Evolutionary conservation across 2,113 vertebrate genomes (phyloP).

Genomic region (Melierax canorus): DNA sequence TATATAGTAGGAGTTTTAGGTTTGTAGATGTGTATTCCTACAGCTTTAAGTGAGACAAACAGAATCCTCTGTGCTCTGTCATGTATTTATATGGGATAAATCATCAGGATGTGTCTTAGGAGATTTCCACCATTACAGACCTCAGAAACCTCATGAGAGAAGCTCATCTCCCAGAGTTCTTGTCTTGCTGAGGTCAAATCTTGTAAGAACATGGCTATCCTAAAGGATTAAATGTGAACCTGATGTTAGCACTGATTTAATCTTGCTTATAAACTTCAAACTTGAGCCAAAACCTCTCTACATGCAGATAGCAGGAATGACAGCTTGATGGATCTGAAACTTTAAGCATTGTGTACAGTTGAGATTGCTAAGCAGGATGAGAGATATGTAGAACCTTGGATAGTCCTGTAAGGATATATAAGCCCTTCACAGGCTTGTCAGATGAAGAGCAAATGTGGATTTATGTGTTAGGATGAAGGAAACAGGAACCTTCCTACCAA

Average conservation of each 20-base stretch:
- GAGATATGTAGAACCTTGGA: not conserved
- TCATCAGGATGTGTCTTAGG: not conserved
- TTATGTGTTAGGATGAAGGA: slow-evolving; percentile 1
- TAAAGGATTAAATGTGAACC: slow-evolving; percentile 35
- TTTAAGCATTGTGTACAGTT: not conserved
- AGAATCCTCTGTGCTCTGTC: not conserved
- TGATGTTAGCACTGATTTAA: slow-evolving; percentile 36
- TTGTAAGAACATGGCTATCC: not conserved
- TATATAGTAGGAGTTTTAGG: not conserved
- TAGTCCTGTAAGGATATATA: slow-evolving; percentile 7
- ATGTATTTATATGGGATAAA: not conserved
- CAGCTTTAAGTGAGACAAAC: not conserved
- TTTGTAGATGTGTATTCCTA: not conserved
- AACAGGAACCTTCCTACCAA: not conserved
- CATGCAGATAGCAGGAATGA: not conserved
- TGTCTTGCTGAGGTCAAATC: slow-evolving; percentile 15
- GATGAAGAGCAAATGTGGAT: not conserved
- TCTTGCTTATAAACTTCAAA: slow-evolving; percentile 16
- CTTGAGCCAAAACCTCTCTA: not conserved
- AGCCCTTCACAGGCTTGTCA: slow-evolving; percentile 6
- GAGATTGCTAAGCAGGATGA: slow-evolving; percentile 9
- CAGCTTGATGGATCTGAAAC: slow-evolving; percentile 52
- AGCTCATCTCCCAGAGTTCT: not conserved
- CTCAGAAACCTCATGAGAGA: not conserved
- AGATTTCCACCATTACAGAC: not conserved